A percentile compares a stretch with the other conserved stretches of the same genome.
Evolutionary conservation across 2,797 vertebrate genomes (phyloP).

Genomic region (Taeniopygia guttata): DNA sequence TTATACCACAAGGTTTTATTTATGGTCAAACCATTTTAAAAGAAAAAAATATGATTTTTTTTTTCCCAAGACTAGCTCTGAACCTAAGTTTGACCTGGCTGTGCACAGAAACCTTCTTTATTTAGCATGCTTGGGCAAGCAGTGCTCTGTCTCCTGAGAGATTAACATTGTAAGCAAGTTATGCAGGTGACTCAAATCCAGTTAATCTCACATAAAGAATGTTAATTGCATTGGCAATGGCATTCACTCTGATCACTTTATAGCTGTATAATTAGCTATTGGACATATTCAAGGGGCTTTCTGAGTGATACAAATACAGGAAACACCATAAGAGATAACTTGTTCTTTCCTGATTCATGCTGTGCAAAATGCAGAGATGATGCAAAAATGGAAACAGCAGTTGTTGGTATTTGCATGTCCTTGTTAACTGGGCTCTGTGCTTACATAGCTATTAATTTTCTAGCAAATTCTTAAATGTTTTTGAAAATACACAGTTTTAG

Average conservation of each 20-base stretch:
- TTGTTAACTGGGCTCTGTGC: background rate
- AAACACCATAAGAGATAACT: slow-evolving; percentile 41
- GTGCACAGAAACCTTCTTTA: slow-evolving; percentile 40
- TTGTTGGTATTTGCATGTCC: background rate
- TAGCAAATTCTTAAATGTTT: background rate
- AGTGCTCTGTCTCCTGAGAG: slow-evolving; percentile 62
- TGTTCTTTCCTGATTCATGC: slow-evolving; percentile 2
- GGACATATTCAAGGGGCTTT: slow-evolving; percentile 46
- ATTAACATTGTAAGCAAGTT: slow-evolving; percentile 72
- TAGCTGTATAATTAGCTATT: slow-evolving; percentile 72
- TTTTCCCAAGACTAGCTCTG: background rate
- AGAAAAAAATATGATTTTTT: slow-evolving; percentile 11
- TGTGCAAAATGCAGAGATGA: slow-evolving; percentile 21
- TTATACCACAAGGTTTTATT: slow-evolving; percentile 26
- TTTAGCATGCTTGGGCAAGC: slow-evolving; percentile 48
- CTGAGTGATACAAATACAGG: slow-evolving; percentile 58
- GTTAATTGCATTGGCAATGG: slow-evolving; percentile 76
- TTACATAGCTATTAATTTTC: background rate
- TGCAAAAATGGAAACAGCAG: background rate
- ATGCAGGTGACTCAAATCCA: slow-evolving; percentile 76
- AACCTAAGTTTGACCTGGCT: slow-evolving; percentile 50
- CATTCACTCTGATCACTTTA: slow-evolving; percentile 65
- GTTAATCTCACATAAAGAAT: slow-evolving; percentile 75
- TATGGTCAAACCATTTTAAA: background rate
- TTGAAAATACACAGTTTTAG: background rate